Percentiles rank a stretch among this genome's conserved stretches.
Evolutionary conservation across 2,888 invertebrate species (phyloP).

Genomic region (Schrankia costaestrigalis): DNA sequence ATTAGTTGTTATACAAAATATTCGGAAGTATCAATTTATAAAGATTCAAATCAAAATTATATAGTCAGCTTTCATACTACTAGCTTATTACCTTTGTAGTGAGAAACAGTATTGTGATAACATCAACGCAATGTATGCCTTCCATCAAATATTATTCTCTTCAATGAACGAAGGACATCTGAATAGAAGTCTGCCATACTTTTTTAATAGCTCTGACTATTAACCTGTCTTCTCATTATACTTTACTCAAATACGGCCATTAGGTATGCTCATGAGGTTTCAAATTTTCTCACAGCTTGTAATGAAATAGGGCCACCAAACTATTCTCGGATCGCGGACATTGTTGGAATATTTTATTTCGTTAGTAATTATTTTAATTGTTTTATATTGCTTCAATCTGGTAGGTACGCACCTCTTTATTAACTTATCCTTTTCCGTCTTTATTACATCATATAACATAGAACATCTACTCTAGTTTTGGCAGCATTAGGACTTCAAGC

Average conservation of each 20-base stretch:
- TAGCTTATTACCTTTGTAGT: slow-evolving; percentile 1
- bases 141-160: slow-evolving; percentile 10
- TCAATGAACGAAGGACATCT: slow-evolving; percentile 40
- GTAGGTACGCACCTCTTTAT: background rate
- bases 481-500: too few species aligned
- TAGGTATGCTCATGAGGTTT: slow-evolving; percentile 18
- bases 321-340: slow-evolving; percentile 3
- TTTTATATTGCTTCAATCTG: too few species aligned
- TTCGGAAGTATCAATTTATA: too few species aligned
- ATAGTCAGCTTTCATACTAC: background rate
- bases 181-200: slow-evolving; percentile 37
- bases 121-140: slow-evolving; percentile 11
- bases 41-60: slow-evolving; percentile 9
- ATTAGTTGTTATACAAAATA: too few species aligned
- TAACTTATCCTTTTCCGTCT: too few species aligned
- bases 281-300: slow-evolving; percentile 20
- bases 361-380: too few species aligned
- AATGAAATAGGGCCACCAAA: slow-evolving; percentile 12
- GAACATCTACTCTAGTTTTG: too few species aligned
- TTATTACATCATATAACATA: too few species aligned
- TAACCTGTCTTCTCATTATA: slow-evolving; percentile 40
- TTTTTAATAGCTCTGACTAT: slow-evolving; percentile 45
- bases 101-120: slow-evolving; percentile 14
- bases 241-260: slow-evolving; percentile 19
- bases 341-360: background rate